Conservation (phyloP, 2,113 vertebrate genomes). For the Aphyosemion australe region DNA sequence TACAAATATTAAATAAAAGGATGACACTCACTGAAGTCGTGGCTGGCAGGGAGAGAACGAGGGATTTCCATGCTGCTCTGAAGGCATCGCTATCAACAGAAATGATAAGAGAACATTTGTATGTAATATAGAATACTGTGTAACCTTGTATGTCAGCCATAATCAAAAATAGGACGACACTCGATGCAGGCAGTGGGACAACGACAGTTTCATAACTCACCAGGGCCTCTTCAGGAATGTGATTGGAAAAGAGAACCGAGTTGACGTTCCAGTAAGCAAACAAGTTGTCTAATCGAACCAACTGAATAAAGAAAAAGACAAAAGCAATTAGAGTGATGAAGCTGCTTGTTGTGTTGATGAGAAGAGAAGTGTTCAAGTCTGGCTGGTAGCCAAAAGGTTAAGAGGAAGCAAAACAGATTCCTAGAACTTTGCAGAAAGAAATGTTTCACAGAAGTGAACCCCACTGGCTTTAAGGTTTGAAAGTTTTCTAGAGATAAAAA, state of each 20-base stretch:
- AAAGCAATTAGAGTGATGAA: constrained; percentile 11
- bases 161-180: not conserved
- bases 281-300: constrained; percentile 91
- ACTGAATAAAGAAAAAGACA: constrained; percentile 75
- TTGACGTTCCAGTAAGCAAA: constrained; percentile 98
- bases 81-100: constrained; percentile 79
- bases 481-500: not conserved
- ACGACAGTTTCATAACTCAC: constrained; percentile 77
- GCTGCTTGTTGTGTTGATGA: not conserved
- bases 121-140: not conserved
- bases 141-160: not conserved
- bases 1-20: not conserved
- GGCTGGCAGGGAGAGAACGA: constrained; percentile 77
- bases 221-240: constrained; percentile 83
- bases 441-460: not conserved
- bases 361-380: not conserved
- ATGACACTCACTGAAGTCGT: constrained; percentile 89
- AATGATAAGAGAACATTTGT: not conserved
- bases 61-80: constrained; percentile 82
- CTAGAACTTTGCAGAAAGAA: not conserved
- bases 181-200: not conserved
- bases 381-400: constrained; percentile 3
- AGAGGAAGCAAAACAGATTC: not conserved
- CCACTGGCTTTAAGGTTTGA: not conserved
- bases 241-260: constrained; percentile 88